Percentiles rank a stretch among this genome's conserved stretches.
Conservation (phyloP, 1,140 invertebrate species). For the Lycorma delicatula region DNA sequence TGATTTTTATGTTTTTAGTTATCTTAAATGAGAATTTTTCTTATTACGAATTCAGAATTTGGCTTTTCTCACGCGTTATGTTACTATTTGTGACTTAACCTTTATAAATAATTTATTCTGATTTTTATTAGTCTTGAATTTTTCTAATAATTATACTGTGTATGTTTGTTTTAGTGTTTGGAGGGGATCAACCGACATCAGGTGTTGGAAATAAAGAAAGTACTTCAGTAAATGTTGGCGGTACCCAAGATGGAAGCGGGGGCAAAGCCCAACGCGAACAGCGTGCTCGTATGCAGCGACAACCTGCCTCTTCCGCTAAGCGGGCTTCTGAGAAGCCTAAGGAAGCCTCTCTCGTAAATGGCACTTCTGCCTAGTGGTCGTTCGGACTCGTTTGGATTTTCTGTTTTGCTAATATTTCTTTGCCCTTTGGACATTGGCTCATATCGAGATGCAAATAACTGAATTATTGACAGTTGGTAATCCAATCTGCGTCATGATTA, state of each 20-base stretch:
- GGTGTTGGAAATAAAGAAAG: background rate
- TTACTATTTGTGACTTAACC: no score
- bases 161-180: slow-evolving; percentile 15
- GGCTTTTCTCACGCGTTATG: no score
- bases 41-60: no score
- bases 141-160: background rate
- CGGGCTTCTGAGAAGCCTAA: slow-evolving; percentile 14
- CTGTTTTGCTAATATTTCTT: slow-evolving; percentile 5
- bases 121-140: no score
- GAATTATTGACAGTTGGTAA: no score
- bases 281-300: slow-evolving; percentile 1
- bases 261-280: slow-evolving; percentile 7
- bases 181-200: background rate
- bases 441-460: background rate
- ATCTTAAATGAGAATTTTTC: no score
- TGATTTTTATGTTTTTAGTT: no score
- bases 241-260: background rate
- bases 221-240: background rate
- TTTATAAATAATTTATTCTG: no score
- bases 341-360: slow-evolving; percentile 13
- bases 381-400: slow-evolving; percentile 3
- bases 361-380: slow-evolving; percentile 15
- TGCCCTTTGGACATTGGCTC: slow-evolving; percentile 3
- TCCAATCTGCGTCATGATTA: no score
- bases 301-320: slow-evolving; percentile 1